phyloP scores from a whole-genome alignment of 2,797 vertebrate species.

The Bradypodion pumilum region DNA sequence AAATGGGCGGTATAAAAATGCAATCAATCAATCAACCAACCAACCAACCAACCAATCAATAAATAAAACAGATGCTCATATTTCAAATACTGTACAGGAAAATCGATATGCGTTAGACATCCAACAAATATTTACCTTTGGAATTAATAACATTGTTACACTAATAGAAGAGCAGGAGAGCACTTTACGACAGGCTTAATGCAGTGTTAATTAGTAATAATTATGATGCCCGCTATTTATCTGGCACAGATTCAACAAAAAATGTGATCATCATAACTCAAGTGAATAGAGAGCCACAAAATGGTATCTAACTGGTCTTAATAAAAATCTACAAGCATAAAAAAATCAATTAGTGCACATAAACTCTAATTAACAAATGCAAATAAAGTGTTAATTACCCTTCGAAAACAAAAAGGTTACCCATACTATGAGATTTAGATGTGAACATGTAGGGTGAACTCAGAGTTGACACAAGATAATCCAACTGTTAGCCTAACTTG shows the following conservation, averaged over 20 bases:
- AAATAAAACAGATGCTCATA: not conserved
- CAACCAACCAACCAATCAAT: too few species aligned
- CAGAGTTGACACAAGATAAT: slow-evolving; percentile 76
- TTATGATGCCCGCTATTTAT: slow-evolving; percentile 78
- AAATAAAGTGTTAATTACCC: slow-evolving; percentile 81
- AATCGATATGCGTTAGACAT: slow-evolving; percentile 13
- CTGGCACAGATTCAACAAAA: slow-evolving; percentile 83
- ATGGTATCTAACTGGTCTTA: slow-evolving; percentile 76
- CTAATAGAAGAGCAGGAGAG: slow-evolving; percentile 64
- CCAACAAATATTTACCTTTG: slow-evolving; percentile 64
- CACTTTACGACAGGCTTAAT: slow-evolving; percentile 67
- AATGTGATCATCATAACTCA: slow-evolving; percentile 82
- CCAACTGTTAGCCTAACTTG: slow-evolving; percentile 74
- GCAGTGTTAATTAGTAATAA: slow-evolving; percentile 88
- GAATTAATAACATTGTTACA: slow-evolving; percentile 70
- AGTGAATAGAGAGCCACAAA: slow-evolving; percentile 73
- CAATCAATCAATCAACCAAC: too few species aligned
- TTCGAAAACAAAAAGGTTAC: slow-evolving; percentile 73
- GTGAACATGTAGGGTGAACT: slow-evolving; percentile 80
- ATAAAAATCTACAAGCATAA: slow-evolving; percentile 84
- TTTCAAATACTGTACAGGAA: not conserved
- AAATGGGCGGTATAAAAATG: too few species aligned
- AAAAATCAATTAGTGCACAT: slow-evolving; percentile 88
- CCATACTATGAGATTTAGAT: slow-evolving; percentile 73
- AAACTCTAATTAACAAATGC: slow-evolving; percentile 86